Percentiles rank a stretch among this genome's conserved stretches.
These are phyloP conservation scores for Aradophagus sp. DNA, from an alignment of 1,140 invertebrate genomes.

Conservation along the genomic window DNA sequence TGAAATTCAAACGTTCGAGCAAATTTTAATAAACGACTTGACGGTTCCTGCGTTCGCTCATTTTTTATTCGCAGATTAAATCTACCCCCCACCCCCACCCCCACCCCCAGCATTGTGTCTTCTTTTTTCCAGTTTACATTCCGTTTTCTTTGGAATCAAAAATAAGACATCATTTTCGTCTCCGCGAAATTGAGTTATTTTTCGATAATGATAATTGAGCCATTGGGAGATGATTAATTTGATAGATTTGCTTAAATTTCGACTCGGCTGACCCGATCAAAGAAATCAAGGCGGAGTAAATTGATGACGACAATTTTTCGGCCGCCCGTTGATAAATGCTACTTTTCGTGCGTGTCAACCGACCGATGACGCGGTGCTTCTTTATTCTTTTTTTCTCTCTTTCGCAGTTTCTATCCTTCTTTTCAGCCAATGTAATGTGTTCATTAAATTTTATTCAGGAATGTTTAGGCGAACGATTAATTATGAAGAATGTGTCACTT, in stretches of 20 bases:
- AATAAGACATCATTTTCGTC: neutral
- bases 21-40: no score
- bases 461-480: conserved; percentile 25
- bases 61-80: no score
- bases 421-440: conserved; percentile 6
- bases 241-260: conserved; percentile 43
- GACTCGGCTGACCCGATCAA: conserved; percentile 26
- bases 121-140: no score
- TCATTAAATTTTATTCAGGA: conserved; percentile 37
- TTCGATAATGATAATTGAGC: conserved; percentile 34
- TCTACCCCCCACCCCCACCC: no score
- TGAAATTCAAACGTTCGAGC: no score
- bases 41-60: no score
- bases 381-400: conserved; percentile 13
- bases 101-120: no score
- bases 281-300: conserved; percentile 29
- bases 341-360: conserved; percentile 35
- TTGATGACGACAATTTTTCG: conserved; percentile 45
- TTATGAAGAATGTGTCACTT: conserved; percentile 17
- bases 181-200: conserved; percentile 20
- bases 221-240: conserved; percentile 37
- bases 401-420: no score
- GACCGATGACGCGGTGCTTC: conserved; percentile 42
- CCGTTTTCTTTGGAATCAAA: no score
- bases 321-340: conserved; percentile 32